Percentiles rank a stretch among this genome's conserved stretches.
Conservation (phyloP, 1,140 invertebrate species). For the Neodiprion pinetum region DNA sequence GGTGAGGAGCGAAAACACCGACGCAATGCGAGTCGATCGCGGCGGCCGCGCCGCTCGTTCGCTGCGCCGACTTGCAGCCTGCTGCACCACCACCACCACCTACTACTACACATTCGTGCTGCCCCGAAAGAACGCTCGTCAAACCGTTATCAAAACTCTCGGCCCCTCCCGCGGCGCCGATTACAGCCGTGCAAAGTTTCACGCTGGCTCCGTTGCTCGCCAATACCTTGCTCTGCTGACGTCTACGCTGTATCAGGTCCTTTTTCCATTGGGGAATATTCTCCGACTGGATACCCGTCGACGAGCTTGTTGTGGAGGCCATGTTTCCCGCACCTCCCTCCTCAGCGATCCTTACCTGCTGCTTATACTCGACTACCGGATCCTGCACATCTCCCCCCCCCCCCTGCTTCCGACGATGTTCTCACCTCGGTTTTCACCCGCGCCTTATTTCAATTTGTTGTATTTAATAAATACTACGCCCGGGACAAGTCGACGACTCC, state of each 20-base stretch:
- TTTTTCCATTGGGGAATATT: slow-evolving; percentile 75
- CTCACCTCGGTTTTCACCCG: not conserved
- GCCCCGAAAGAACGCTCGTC: not conserved
- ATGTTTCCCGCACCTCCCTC: slow-evolving; percentile 29
- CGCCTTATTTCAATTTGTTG: not conserved
- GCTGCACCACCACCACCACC: slow-evolving; percentile 18
- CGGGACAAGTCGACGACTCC: not conserved
- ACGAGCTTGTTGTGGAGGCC: slow-evolving; percentile 37
- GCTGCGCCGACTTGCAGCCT: not conserved
- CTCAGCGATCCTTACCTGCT: slow-evolving; percentile 10
- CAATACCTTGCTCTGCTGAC: slow-evolving; percentile 51
- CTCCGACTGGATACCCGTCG: slow-evolving; percentile 26
- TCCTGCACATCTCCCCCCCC: not conserved
- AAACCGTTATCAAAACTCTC: not conserved
- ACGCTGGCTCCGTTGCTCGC: slow-evolving; percentile 48
- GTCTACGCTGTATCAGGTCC: slow-evolving; percentile 73
- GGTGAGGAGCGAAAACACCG: not conserved
- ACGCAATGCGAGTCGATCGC: not conserved
- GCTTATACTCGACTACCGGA: no score
- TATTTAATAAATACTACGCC: not conserved
- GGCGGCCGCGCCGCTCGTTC: not conserved
- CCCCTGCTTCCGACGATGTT: not conserved
- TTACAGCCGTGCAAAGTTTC: slow-evolving; percentile 34
- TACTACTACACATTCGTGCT: not conserved
- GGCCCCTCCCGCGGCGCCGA: slow-evolving; percentile 19